A percentile compares a stretch with the other conserved stretches of the same genome.
Conservation (phyloP, 1,140 invertebrate species). For the Heliconius hermathena region DNA sequence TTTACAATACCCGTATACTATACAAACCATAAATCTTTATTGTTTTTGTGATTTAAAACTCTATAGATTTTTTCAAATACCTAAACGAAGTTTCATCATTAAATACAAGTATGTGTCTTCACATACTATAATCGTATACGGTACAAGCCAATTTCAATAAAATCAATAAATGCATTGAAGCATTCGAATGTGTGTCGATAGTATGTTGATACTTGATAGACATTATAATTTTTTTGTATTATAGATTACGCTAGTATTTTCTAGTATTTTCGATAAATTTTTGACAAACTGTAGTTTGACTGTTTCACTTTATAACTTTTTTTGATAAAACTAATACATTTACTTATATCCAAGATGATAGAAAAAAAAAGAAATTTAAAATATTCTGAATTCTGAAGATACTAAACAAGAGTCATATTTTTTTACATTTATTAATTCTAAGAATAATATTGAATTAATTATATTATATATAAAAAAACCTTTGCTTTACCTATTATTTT, state of each 20-base stretch:
- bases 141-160: slow-evolving; percentile 10
- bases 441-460: too few relatives aligned
- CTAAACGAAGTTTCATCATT: too few relatives aligned
- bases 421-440: too few relatives aligned
- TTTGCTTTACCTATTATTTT: too few relatives aligned
- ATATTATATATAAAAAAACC: too few relatives aligned
- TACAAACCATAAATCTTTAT: too few relatives aligned
- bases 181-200: neutral
- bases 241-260: slow-evolving; percentile 6
- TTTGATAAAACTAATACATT: neutral
- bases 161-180: slow-evolving; percentile 9
- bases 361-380: too few relatives aligned
- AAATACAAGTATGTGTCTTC: neutral
- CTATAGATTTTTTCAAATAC: too few relatives aligned
- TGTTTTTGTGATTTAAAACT: too few relatives aligned
- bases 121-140: neutral
- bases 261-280: slow-evolving; percentile 3
- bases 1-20: too few relatives aligned
- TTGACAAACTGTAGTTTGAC: neutral
- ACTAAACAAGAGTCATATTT: too few relatives aligned
- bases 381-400: too few relatives aligned
- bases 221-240: slow-evolving; percentile 1
- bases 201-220: neutral
- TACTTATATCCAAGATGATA: neutral
- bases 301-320: slow-evolving; percentile 17